Evolutionary conservation across 2,113 vertebrate genomes (phyloP).

Genomic region (Melospiza georgiana): DNA sequence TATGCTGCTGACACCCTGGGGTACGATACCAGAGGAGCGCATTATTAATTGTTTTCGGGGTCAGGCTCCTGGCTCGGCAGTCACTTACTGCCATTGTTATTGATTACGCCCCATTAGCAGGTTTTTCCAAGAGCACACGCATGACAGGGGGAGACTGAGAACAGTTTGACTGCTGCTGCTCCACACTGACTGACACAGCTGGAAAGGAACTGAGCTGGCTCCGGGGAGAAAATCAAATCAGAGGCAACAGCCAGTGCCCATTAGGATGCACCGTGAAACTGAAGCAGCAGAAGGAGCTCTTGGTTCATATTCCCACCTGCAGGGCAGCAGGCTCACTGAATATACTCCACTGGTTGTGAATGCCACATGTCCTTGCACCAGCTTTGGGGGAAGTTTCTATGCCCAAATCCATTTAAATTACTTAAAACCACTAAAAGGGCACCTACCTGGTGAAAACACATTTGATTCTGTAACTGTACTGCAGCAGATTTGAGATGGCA

Average conservation of each 20-base stretch:
- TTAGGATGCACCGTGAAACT: background rate
- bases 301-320: slow-evolving; percentile 13
- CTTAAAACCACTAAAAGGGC: background rate
- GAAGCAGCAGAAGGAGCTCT: background rate
- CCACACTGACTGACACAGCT: background rate
- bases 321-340: slow-evolving; percentile 17
- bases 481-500: background rate
- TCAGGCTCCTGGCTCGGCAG: slow-evolving; percentile 15
- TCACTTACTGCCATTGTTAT: slow-evolving; percentile 22
- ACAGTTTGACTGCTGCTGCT: background rate
- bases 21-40: slow-evolving; percentile 3
- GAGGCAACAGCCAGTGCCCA: background rate
- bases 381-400: background rate
- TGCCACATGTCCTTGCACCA: background rate
- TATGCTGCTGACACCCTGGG: background rate
- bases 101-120: background rate
- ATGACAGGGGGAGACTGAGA: background rate
- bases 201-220: background rate
- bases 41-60: slow-evolving; percentile 33
- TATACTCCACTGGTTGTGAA: background rate
- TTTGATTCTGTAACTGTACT: background rate
- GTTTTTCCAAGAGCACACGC: background rate
- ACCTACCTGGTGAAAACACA: background rate
- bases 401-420: background rate
- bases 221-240: background rate